A percentile compares a stretch with the other conserved stretches of the same genome.
Evolutionary conservation across 2,113 vertebrate species (phyloP).

Genomic region (Arenaria interpres): DNA sequence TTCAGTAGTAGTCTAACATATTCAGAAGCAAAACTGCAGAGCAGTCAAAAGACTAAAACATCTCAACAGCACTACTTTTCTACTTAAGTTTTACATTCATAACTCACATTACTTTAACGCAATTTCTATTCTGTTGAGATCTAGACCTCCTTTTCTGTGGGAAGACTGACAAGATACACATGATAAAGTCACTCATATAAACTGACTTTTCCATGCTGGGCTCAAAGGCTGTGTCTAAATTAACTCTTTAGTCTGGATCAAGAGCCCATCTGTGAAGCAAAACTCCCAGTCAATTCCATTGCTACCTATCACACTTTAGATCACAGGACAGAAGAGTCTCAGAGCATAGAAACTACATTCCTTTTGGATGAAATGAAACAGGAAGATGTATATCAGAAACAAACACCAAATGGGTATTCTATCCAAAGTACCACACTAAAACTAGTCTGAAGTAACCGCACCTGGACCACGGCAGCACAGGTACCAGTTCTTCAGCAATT

Average conservation of each 20-base stretch:
- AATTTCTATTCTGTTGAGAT: neutral
- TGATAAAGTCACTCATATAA: neutral
- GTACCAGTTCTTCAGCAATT: neutral
- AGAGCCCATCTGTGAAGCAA: neutral
- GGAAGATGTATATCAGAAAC: neutral
- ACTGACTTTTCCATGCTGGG: neutral
- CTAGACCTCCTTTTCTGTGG: neutral
- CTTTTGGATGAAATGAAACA: neutral
- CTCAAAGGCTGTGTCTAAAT: neutral
- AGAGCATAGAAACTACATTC: neutral
- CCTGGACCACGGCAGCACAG: fast-evolving
- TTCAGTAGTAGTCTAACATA: neutral
- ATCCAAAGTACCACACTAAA: neutral
- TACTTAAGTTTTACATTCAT: neutral
- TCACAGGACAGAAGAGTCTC: neutral
- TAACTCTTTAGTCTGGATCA: neutral
- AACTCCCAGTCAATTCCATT: neutral
- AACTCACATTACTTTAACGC: neutral
- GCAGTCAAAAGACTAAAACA: neutral
- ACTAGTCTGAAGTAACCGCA: neutral
- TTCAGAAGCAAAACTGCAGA: neutral
- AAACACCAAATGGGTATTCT: neutral
- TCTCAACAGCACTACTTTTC: neutral
- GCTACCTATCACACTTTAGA: neutral
- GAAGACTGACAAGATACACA: neutral